Conservation (phyloP, 1,140 invertebrate species). For the Drosophila sechellia region DNA sequence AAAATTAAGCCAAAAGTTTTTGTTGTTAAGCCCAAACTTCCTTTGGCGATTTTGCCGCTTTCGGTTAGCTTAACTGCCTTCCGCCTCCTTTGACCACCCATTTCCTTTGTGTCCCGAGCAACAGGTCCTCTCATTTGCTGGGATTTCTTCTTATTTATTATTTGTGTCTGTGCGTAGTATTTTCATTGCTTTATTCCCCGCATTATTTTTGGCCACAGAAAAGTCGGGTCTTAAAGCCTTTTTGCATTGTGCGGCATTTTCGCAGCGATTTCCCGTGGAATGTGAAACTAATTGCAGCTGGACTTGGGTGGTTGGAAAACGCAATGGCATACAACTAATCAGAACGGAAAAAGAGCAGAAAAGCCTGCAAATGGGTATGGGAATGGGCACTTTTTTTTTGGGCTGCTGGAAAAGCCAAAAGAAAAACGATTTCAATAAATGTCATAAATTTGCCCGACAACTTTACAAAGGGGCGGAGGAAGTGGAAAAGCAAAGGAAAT, state of each 20-base stretch:
- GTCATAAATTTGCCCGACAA: slow-evolving; percentile 55
- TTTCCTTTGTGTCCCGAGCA: slow-evolving; percentile 30
- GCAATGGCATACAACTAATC: slow-evolving; percentile 38
- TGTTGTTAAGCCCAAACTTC: slow-evolving; percentile 36
- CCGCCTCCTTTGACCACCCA: slow-evolving; percentile 1
- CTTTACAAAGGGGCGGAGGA: slow-evolving; percentile 38
- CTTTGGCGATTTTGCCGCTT: slow-evolving; percentile 44
- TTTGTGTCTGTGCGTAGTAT: slow-evolving; percentile 30
- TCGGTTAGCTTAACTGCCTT: slow-evolving; percentile 29
- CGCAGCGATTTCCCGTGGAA: slow-evolving; percentile 21
- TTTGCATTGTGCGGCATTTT: slow-evolving; percentile 28
- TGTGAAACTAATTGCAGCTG: slow-evolving; percentile 37
- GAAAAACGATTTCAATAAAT: slow-evolving; percentile 58
- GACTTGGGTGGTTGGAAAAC: slow-evolving; percentile 1
- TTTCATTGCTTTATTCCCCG: slow-evolving; percentile 10
- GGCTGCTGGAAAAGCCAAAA: slow-evolving; percentile 1
- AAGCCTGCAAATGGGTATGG: slow-evolving; percentile 3
- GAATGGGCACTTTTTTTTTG: not conserved
- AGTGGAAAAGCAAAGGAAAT: slow-evolving; percentile 30
- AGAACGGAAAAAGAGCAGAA: slow-evolving; percentile 8
- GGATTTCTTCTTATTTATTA: slow-evolving; percentile 47
- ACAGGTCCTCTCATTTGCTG: slow-evolving; percentile 40
- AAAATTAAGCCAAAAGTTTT: slow-evolving; percentile 49
- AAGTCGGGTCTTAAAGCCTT: not conserved
- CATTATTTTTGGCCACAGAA: slow-evolving; percentile 7